Base-by-base conservation (phyloP, 37 sponge, comb jelly and placozoan genomes). In the Mnemiopsis leidyi region DNA sequence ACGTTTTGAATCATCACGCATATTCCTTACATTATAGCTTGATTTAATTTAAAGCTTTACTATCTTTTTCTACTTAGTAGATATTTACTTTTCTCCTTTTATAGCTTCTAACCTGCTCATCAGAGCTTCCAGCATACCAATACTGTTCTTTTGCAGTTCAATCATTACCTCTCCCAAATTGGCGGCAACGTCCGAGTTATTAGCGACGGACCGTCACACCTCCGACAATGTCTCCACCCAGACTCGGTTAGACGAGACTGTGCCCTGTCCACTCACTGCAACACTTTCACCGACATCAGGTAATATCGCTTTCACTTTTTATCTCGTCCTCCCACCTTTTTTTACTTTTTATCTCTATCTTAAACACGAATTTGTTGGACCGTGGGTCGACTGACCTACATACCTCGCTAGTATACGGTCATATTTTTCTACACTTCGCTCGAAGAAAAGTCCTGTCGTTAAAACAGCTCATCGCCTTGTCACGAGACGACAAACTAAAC, bases 221-320 rank as follows among this genome's bases (percentile, higher is more conserved):
- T 69, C 28, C 9, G 73, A 69, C 73, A 69, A 25, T 69, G 73
- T 25, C 73, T 69, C 73, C 73, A 69, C 73, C 73, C 73, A 3
- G 73, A 69, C 73, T 69, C 73, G 1, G 73, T 69, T 16, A 69
- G 73, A 69, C 73, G 73, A 20, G 73, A 69, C 73, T 21, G 28
- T 28, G 28, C 73, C 73, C 73, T 69, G 23, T 69, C 73, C 29
- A 21, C 73, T 69, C 73, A 69, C 73, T 69, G 73, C n/a, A 69
- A 69, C 73, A 69, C 73, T 25, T 69, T 69, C n/a, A 69, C 73
- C 21, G 73, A 69, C 29, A 69, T 69, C 73, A 69, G 73, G 73
- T 69, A 28, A 5, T 9, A 61, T 61, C 9, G 68, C 18, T 61
- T 61, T 61, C 18, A 61, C 18, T 61, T 61, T 61, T 61, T 61